phyloP scores from a whole-genome alignment of 37 sponge, comb jelly and placozoan species.

The Corticium candelabrum region DNA sequence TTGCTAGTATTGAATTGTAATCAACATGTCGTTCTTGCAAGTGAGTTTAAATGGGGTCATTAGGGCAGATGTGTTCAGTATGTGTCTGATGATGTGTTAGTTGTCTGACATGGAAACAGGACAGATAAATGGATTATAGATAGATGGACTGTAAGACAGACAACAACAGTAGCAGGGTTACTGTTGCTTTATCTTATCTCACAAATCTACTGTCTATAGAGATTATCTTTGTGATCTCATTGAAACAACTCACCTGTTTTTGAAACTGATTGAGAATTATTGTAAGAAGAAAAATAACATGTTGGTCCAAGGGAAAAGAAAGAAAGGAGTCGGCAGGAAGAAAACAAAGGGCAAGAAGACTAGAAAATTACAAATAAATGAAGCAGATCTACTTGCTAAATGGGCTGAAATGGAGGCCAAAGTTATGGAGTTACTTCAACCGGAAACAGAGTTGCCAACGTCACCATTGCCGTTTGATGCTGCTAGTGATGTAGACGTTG shows the following conservation, averaged over 20 bases:
- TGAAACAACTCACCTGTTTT: conserved; percentile 62
- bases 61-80: too few relatives aligned
- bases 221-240: conserved; percentile 48
- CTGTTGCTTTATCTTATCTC: too few relatives aligned
- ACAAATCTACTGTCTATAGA: too few relatives aligned
- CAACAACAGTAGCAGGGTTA: too few relatives aligned
- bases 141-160: too few relatives aligned
- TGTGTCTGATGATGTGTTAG: too few relatives aligned
- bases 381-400: conserved; percentile 36
- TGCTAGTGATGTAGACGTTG: conserved; percentile 36
- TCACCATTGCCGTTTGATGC: conserved; percentile 31
- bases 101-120: too few relatives aligned
- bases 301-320: conserved; percentile 48
- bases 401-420: conserved; percentile 47
- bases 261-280: conserved; percentile 58
- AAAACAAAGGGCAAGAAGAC: conserved; percentile 15
- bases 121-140: too few relatives aligned
- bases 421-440: conserved; percentile 23
- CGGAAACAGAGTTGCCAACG: conserved; percentile 28
- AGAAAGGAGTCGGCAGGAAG: conserved; percentile 6
- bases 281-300: conserved; percentile 24
- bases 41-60: too few relatives aligned
- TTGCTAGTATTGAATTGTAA: too few relatives aligned
- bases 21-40: too few relatives aligned
- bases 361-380: conserved; percentile 7